Evolutionary conservation across 2,797 vertebrate genomes (phyloP).

Genomic region (Gymnopithys bicolor): DNA sequence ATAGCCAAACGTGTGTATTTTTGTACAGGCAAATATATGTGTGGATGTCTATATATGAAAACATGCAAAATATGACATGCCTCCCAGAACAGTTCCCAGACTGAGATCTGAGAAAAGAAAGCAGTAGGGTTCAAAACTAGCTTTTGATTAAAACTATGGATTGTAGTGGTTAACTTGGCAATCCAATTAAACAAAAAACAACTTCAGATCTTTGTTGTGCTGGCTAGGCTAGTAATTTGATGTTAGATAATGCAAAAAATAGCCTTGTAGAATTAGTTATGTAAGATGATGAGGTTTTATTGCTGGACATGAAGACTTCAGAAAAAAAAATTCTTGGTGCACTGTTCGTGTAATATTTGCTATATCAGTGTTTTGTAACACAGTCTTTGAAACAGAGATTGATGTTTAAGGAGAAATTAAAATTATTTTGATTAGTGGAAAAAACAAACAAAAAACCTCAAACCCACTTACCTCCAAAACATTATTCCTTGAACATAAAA

Average conservation of each 20-base stretch:
- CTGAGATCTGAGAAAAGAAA: conserved; percentile 15
- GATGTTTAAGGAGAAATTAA: not conserved
- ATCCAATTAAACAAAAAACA: not conserved
- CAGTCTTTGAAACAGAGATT: not conserved
- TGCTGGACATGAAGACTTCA: not conserved
- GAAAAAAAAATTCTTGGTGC: not conserved
- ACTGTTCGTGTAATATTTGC: not conserved
- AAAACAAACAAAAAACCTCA: not conserved
- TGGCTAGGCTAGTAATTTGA: not conserved
- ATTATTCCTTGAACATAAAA: not conserved
- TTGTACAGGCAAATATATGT: conserved; percentile 14
- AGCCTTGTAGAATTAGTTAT: not conserved
- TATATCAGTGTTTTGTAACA: not conserved
- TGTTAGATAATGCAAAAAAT: not conserved
- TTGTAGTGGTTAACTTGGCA: not conserved
- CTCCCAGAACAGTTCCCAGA: not conserved
- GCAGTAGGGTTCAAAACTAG: not conserved
- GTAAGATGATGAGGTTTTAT: not conserved
- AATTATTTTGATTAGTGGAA: not conserved
- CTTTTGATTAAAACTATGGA: not conserved
- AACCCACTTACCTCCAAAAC: not conserved
- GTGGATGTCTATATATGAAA: conserved; percentile 8
- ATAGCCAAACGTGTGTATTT: conserved; percentile 33
- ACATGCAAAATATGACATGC: conserved; percentile 18
- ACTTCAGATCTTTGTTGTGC: not conserved